A percentile compares a stretch with the other conserved stretches of the same genome.
phyloP scores from a whole-genome alignment of 37 sponge, comb jelly and placozoan genomes.

The Geodia barretti region DNA sequence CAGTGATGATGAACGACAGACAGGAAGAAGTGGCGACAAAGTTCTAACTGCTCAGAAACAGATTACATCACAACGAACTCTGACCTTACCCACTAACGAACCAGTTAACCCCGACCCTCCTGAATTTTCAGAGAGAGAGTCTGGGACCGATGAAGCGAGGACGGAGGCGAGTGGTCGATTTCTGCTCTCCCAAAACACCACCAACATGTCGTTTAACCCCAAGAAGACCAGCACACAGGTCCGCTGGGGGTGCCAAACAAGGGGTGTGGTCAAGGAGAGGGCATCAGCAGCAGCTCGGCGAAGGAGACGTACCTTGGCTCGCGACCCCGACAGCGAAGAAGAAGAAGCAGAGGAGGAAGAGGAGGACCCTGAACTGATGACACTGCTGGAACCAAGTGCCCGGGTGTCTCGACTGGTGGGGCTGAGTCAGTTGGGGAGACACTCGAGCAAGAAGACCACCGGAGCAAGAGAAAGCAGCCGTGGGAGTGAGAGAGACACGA shows the following conservation, averaged over 20 bases:
- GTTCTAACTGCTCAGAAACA: too few relatives aligned
- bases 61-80: too few relatives aligned
- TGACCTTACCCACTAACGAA: too few relatives aligned
- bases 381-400: neutral
- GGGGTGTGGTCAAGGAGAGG: neutral
- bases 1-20: neutral
- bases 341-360: neutral
- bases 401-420: neutral
- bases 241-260: neutral
- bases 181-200: too few relatives aligned
- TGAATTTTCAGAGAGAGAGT: too few relatives aligned
- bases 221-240: slow-evolving; percentile 7
- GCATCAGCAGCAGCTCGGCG: neutral
- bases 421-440: neutral
- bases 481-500: too few relatives aligned
- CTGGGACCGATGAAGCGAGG: too few relatives aligned
- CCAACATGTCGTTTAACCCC: too few relatives aligned
- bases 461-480: too few relatives aligned
- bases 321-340: neutral
- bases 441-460: neutral
- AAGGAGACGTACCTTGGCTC: neutral
- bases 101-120: too few relatives aligned
- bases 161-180: too few relatives aligned
- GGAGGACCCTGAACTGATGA: neutral
- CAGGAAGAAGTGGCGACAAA: too few relatives aligned